A percentile compares a stretch with the other conserved stretches of the same genome.
phyloP scores from a whole-genome alignment of 2,113 vertebrate species.

The Nettapus auritus region DNA sequence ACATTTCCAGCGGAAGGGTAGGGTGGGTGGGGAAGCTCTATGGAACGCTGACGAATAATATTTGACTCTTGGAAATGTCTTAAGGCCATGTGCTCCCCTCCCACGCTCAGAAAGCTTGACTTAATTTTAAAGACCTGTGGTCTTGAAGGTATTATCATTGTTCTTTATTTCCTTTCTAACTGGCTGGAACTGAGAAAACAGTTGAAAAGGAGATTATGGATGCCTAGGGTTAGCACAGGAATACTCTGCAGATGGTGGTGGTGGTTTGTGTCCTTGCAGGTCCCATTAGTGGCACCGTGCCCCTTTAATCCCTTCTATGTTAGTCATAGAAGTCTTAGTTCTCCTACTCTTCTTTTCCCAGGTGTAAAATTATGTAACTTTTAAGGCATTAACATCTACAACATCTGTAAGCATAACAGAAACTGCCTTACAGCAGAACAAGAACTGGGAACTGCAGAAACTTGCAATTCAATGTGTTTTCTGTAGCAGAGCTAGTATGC shows the following conservation, averaged over 20 bases:
- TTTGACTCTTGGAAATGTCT: constrained; percentile 18
- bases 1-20: constrained; percentile 14
- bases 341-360: neutral
- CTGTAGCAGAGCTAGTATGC: neutral
- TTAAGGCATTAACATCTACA: neutral
- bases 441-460: neutral
- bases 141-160: neutral
- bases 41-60: neutral
- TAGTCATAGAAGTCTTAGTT: neutral
- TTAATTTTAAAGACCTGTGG: neutral
- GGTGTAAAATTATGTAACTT: neutral
- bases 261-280: neutral
- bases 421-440: neutral
- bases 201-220: neutral
- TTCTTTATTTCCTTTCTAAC: neutral
- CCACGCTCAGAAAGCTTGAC: neutral
- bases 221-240: neutral
- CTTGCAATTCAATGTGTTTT: neutral
- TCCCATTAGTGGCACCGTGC: fast-evolving
- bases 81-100: neutral
- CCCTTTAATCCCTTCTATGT: neutral
- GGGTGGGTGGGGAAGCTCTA: neutral
- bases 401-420: neutral
- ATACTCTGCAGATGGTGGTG: neutral
- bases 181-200: neutral